These are phyloP conservation scores for Simalia tracyae DNA, from an alignment of 2,797 vertebrate genomes.

Conservation along the genomic window DNA sequence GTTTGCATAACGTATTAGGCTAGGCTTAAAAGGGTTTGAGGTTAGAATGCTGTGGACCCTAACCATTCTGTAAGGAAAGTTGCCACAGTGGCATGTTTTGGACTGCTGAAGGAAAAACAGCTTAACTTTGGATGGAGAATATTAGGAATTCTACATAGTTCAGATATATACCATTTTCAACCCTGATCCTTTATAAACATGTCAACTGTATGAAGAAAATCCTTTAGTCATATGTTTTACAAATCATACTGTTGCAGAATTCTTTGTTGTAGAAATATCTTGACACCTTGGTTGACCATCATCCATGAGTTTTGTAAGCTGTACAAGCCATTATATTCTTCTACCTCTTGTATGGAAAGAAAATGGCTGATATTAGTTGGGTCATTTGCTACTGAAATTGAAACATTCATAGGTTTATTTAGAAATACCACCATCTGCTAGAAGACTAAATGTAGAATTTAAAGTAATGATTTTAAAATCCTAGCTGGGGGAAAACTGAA, in stretches of 20 bases:
- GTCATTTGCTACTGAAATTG: neutral
- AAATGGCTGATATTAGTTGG: neutral
- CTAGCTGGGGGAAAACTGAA: neutral
- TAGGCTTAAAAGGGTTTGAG: too few species aligned
- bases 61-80: neutral
- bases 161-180: neutral
- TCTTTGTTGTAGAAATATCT: neutral
- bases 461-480: slow-evolving; percentile 2
- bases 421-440: neutral
- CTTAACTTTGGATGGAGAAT: neutral
- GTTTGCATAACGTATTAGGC: too few species aligned
- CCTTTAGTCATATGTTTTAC: neutral
- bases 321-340: neutral
- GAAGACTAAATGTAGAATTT: neutral
- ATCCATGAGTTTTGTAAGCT: neutral
- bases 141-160: neutral
- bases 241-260: neutral
- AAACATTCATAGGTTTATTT: neutral
- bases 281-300: neutral
- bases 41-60: too few species aligned
- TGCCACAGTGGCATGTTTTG: neutral
- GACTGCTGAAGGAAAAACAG: neutral
- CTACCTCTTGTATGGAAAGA: neutral
- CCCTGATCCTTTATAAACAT: neutral
- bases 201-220: neutral